Evolutionary conservation across 2,797 vertebrate species (phyloP).

Genomic region (Rhynchotus rufescens): DNA sequence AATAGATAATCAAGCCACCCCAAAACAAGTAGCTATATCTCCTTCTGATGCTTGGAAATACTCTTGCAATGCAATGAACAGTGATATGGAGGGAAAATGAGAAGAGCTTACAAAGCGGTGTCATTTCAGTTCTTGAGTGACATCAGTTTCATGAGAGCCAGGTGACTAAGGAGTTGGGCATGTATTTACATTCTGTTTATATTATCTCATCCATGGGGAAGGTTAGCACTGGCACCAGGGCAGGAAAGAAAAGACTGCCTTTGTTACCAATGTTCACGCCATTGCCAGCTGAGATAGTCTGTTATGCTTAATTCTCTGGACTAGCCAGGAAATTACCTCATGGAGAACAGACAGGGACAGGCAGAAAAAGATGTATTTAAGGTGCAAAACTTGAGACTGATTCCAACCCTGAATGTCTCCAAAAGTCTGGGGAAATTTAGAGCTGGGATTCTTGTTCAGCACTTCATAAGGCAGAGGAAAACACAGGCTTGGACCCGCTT

Average conservation of each 20-base stretch:
- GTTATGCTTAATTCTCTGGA: slow-evolving; percentile 59
- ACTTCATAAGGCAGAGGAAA: background rate
- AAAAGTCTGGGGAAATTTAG: background rate
- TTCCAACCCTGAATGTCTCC: slow-evolving; percentile 45
- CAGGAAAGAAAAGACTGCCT: slow-evolving; percentile 50
- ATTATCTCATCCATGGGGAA: slow-evolving; percentile 41
- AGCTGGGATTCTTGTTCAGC: slow-evolving; percentile 60
- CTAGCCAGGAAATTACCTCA: slow-evolving; percentile 73
- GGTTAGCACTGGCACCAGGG: slow-evolving; percentile 36
- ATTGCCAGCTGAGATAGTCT: slow-evolving; percentile 57
- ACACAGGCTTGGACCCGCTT: background rate
- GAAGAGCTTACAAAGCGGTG: background rate
- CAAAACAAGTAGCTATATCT: background rate
- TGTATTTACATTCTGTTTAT: slow-evolving; percentile 70
- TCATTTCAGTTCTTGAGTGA: slow-evolving; percentile 34
- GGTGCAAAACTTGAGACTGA: background rate
- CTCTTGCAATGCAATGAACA: accelerated
- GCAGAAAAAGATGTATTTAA: slow-evolving; percentile 8
- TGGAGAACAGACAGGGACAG: slow-evolving; percentile 19
- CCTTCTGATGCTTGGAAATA: background rate
- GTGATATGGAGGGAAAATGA: background rate
- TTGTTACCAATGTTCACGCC: slow-evolving; percentile 21
- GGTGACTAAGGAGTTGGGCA: slow-evolving; percentile 56
- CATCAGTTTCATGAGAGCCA: slow-evolving; percentile 5
- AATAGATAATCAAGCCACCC: accelerated